Evolutionary conservation across 2,888 invertebrate genomes (phyloP).

Genomic region (Hydraecia micacea): DNA sequence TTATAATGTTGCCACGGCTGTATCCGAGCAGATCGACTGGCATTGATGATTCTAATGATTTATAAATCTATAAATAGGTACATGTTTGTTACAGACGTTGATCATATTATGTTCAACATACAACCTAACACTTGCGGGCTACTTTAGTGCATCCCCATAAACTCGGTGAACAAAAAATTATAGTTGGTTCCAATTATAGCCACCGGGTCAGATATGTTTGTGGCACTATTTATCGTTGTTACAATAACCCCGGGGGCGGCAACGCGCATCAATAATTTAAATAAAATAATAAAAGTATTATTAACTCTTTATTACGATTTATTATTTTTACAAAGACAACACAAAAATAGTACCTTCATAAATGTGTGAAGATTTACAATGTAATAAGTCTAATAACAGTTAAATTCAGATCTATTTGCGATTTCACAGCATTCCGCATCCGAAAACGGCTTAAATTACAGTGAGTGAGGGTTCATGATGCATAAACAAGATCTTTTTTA

Average conservation of each 20-base stretch:
- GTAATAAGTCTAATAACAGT: not conserved
- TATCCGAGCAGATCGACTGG: too few species aligned
- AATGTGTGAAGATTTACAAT: slow-evolving; percentile 3
- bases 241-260: not conserved
- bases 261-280: not conserved
- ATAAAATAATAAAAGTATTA: not conserved
- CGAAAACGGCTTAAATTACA: not conserved
- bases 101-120: too few species aligned
- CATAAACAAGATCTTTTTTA: not conserved
- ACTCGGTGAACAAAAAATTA: not conserved
- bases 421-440: not conserved
- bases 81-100: too few species aligned
- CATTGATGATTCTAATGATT: too few species aligned
- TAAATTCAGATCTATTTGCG: slow-evolving; percentile 20
- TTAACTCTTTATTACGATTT: not conserved
- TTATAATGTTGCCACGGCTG: too few species aligned
- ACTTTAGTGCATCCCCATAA: too few species aligned
- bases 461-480: not conserved
- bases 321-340: not conserved
- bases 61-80: too few species aligned
- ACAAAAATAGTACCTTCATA: not conserved
- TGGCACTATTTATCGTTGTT: not conserved
- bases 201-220: not conserved
- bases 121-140: too few species aligned
- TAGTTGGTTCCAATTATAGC: not conserved